These are phyloP conservation scores for Butorides virescens DNA, from an alignment of 2,113 vertebrate genomes.

Conservation along the genomic window DNA sequence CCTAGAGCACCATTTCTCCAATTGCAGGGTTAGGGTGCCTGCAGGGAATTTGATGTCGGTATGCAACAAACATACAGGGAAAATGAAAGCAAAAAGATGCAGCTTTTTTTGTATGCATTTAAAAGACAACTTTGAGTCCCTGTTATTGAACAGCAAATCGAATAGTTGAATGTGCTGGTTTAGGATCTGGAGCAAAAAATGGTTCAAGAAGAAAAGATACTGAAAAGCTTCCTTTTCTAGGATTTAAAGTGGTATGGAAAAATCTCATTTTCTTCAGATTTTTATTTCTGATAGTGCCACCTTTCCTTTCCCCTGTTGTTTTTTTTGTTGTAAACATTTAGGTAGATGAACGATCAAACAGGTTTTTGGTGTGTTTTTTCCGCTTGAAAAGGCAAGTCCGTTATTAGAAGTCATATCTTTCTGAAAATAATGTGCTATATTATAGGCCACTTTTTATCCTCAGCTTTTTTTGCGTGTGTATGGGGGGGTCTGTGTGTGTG, in stretches of 20 bases:
- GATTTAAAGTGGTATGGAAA: background rate
- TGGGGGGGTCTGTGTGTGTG: background rate
- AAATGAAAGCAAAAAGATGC: conserved; percentile 9
- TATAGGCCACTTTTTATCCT: background rate
- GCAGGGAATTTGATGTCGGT: background rate
- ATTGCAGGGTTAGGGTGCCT: conserved; percentile 10
- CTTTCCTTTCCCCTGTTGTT: background rate
- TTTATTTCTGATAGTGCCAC: background rate
- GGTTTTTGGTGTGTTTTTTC: background rate
- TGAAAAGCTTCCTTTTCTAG: background rate
- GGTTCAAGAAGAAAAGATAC: background rate
- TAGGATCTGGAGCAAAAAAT: background rate
- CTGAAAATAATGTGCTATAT: background rate
- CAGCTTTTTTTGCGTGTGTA: background rate
- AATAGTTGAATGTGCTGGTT: background rate
- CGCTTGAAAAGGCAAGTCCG: background rate
- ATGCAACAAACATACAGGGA: conserved; percentile 7
- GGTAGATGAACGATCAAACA: background rate
- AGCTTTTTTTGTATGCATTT: background rate
- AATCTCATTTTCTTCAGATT: background rate
- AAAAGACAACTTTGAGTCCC: background rate
- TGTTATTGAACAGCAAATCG: background rate
- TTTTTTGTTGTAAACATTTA: background rate
- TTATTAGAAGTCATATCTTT: background rate
- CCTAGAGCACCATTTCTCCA: conserved; percentile 8